Evolutionary conservation across 2,113 vertebrate genomes (phyloP), one percentile per base, ranked within the genome.

Genomic region (Enhydra lutris): DNA sequence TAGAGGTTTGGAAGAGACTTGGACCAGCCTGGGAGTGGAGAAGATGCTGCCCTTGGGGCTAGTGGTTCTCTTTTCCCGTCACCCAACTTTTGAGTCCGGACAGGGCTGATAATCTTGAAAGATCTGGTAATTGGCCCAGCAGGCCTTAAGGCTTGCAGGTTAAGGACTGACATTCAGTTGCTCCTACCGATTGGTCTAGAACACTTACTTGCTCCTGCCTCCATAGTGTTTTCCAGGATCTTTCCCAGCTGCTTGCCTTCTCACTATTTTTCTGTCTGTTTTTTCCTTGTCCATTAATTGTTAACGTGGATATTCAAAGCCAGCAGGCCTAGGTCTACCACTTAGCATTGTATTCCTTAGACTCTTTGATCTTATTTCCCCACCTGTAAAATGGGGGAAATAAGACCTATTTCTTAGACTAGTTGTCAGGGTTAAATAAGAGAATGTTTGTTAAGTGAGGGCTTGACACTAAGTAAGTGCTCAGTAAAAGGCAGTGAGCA

Each of bases 201-300:
- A 71, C n/a, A 65, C 47, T 89, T 74, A 55, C 21, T n/a, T 78
- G 59, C 42, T 81, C 26, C 57, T 82, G 50, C 50, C 7, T 69
- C 52, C 71, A 4, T 42, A 57, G 47, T 82, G 82, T 95, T 78
- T 83, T 95, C 67, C 26, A 69, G 39, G 67, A 50, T 73, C 85
- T 91, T 79, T 73, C 45, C 80, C 52, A 91, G n/a, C 80, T 57
- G 50, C 52, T 96, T 96, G 57, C 18, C 42, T 50, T 84, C 79
- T 96, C 82, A 82, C 71, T 69, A 92, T 24, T 69, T 96, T 97
- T 96, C 39, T 93, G 76, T 96, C 50, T 92, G 81, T 4, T 5
- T 73, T 93, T 96, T 97, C 96, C 84, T 98, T 92, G 67, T 55
- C 85, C 34, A 65, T 81, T 94, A 95, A 81, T 91, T 86, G 55